Evolutionary conservation across 2,797 vertebrate genomes (phyloP), one percentile per base, ranked within the genome.

Genomic region (Hippocampus kuda): DNA sequence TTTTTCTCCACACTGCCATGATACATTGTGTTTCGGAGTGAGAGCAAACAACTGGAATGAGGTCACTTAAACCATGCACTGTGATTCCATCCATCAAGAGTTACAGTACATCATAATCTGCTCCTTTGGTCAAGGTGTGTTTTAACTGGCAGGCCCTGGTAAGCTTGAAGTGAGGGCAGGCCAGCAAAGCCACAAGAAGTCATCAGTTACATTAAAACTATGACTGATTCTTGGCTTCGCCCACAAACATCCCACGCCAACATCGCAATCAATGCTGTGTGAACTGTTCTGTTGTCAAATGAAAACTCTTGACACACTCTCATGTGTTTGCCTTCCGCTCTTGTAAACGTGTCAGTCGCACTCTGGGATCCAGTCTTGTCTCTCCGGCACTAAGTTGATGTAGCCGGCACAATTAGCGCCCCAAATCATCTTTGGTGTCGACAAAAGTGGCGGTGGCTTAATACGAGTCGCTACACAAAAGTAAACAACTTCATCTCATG

Each of bases 401-500:
- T 84, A 73, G 70, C 82, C 74, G 71, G 70, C 78, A 80, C 84
- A 81, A 81, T 84, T 82, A 83, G 79, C 69, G 71, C 72, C 53
- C 72, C 49, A 73, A 76, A 85, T 88, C 84, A 83, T 88, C 83
- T 85, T 73, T 70, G 77, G 72, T 62, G 70, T 69, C 72, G 81
- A 82, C 89, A 87, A 91, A 89, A 88, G 86, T 81, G 74, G 74
- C 76, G 73, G 79, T 66, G 71, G 84, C 74, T 72, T 88, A 85
- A 87, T 87, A 80, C 81, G 66, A 82, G 87, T 85, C 77, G 85
- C 80, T 79, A 85, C 80, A 91, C 88, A 88, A 89, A 90, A 89
- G 86, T 86, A 90, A 92, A 91, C 91, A 91, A 89, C 78, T 83
- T 91, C 86, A 89, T 88, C 86, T 85, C 74, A 83, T 86, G 85